Evolutionary conservation across 2,888 invertebrate genomes (phyloP), one percentile per base, ranked within the genome.

Genomic region (Tuberolachnus salignus): DNA sequence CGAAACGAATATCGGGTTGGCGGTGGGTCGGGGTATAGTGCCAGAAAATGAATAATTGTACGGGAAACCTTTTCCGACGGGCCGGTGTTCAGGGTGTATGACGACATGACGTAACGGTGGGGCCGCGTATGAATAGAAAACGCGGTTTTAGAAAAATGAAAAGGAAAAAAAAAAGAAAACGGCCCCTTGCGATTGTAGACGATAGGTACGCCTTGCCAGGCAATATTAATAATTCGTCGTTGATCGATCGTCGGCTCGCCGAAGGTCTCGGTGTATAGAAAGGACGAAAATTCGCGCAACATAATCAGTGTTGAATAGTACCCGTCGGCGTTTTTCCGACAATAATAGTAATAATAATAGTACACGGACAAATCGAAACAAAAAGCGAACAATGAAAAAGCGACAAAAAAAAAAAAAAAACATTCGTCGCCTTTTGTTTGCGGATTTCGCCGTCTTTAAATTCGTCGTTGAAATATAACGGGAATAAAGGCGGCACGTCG

Each of bases 231-330:
- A 61, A 34, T 26, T 26, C 34, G 13, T 72, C 13, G 4, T 61
- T 59, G 59, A 72, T 72, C 72, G 72, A 72, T 72, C 59, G 72
- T 44, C 23, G n/a, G 46, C n/a, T 16, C 13, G 26, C 46, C 46
- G 72, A 72, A 72, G 71, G 71, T 72, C 72, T 59, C 59, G 59
- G 59, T 10, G 72, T n/a, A 59, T 16, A 59, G 34, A n/a, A 34
- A 23, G 16, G 21, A 64, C 6, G 14, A n/a, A 57, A 57, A 44
- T n/a, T 26, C 49, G 19, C 23, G n/a, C 57, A 59, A 72, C 16
- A 59, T 61, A 49, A 61, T 72, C 72, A 59, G 72, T 59, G 72
- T 72, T 72, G 49, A 72, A 59, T 61, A 34, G 59, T 72, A 14
- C 46, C 72, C 26, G 59, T 61, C 49, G 72, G 26, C 49, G 72